A percentile compares a stretch with the other conserved stretches of the same genome.
Conservation (phyloP, 2,113 vertebrate species). For the Cyanistes caeruleus region DNA sequence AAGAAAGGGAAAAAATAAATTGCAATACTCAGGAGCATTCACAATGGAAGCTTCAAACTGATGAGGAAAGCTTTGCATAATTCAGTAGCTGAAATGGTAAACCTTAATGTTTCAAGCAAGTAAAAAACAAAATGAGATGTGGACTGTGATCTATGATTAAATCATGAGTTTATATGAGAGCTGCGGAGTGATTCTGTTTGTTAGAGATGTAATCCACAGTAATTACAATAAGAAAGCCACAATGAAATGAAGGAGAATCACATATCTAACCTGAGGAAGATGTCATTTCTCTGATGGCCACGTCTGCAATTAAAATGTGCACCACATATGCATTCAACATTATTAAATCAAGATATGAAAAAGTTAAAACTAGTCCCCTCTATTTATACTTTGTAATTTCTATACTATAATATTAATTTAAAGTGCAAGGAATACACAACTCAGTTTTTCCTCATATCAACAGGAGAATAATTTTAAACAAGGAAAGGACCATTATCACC, state of each 20-base stretch:
- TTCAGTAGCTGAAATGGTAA: constrained; percentile 66
- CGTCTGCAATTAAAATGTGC: constrained; percentile 66
- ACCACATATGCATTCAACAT: constrained; percentile 48
- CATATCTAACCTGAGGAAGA: constrained; percentile 73
- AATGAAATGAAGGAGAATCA: constrained; percentile 68
- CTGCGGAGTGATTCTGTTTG: constrained; percentile 37
- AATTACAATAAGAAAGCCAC: constrained; percentile 52
- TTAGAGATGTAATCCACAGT: constrained; percentile 60
- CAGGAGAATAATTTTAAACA: neutral
- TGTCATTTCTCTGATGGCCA: constrained; percentile 68
- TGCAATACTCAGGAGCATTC: constrained; percentile 48
- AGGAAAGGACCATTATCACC: neutral
- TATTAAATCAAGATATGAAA: neutral
- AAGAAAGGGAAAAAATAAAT: constrained; percentile 54
- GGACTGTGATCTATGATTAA: constrained; percentile 58
- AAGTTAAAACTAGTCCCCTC: neutral
- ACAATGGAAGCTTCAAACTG: constrained; percentile 51
- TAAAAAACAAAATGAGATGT: constrained; percentile 48
- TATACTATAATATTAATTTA: neutral
- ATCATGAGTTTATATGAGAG: constrained; percentile 38
- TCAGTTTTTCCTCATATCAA: neutral
- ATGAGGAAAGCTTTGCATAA: constrained; percentile 58
- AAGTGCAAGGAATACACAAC: neutral
- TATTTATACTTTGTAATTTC: neutral
- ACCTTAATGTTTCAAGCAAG: constrained; percentile 42